Evolutionary conservation across 2,797 vertebrate genomes (phyloP).

Genomic region (Tinamus major): DNA sequence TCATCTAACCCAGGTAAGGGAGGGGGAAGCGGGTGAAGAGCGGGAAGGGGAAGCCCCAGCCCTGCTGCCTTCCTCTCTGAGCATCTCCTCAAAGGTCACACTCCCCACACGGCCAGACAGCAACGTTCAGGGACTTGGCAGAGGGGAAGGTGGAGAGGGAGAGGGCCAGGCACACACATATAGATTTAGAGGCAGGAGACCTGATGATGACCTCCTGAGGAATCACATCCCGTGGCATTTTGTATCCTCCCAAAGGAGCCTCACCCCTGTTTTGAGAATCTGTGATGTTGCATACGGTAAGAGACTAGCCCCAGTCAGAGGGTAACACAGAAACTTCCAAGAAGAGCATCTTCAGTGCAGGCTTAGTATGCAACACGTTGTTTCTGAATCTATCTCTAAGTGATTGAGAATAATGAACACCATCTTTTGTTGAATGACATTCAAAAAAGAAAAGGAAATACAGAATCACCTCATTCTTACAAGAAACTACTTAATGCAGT

Average conservation of each 20-base stretch:
- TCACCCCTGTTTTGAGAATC: background rate
- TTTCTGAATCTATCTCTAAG: background rate
- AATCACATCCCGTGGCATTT: background rate
- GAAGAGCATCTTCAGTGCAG: background rate
- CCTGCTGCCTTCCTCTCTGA: background rate
- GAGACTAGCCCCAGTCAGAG: background rate
- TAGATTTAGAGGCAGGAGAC: background rate
- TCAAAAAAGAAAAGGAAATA: conserved; percentile 3
- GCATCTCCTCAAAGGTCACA: background rate
- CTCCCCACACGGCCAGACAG: background rate
- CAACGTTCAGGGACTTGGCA: background rate
- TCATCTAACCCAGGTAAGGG: no score
- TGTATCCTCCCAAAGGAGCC: background rate
- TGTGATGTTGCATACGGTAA: background rate
- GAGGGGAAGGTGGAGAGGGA: background rate
- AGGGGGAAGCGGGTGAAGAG: fast-evolving
- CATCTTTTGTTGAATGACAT: background rate
- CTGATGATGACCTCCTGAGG: background rate
- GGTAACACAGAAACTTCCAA: background rate
- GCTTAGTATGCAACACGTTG: background rate
- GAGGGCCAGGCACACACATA: background rate
- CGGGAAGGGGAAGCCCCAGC: background rate
- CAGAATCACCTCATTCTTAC: background rate
- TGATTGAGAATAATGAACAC: background rate
- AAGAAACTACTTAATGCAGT: conserved; percentile 20